Percentiles rank a stretch among this genome's conserved stretches.
These are phyloP conservation scores for Heliangelus exortis DNA, from an alignment of 2,797 vertebrate species.

Conservation along the genomic window DNA sequence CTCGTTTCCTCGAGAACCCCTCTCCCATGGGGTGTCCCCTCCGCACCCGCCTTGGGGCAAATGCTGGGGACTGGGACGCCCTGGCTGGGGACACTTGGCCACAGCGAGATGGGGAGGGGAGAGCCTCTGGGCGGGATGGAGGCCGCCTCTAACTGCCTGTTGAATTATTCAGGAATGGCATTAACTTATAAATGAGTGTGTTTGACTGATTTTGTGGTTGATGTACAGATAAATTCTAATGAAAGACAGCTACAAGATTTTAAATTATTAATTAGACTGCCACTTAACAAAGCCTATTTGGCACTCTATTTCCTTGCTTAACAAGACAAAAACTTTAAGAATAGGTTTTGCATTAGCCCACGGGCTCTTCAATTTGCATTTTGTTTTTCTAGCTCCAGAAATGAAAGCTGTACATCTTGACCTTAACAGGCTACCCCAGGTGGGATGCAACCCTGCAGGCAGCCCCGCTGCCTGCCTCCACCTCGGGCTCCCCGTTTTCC, in stretches of 20 bases:
- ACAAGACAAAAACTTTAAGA: conserved; percentile 83
- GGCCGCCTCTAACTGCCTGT: conserved; percentile 77
- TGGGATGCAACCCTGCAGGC: conserved; percentile 22
- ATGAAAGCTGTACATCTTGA: conserved; percentile 73
- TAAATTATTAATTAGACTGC: conserved; percentile 86
- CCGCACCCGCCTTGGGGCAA: rapidly evolving
- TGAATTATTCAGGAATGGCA: conserved; percentile 83
- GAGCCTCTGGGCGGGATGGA: conserved; percentile 67
- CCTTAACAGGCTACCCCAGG: conserved; percentile 65
- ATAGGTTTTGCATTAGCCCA: conserved; percentile 77
- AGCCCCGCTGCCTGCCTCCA: conserved; percentile 10
- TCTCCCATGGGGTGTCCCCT: neutral
- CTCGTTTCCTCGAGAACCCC: neutral
- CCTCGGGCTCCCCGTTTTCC: neutral
- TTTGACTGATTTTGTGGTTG: conserved; percentile 87
- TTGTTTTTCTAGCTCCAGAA: conserved; percentile 73
- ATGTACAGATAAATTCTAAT: conserved; percentile 87
- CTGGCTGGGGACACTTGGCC: conserved; percentile 12
- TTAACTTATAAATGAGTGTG: conserved; percentile 85
- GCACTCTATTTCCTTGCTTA: conserved; percentile 83
- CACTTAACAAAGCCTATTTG: conserved; percentile 85
- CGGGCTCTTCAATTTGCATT: conserved; percentile 78
- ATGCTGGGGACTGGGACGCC: rapidly evolving
- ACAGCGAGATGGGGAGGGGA: conserved; percentile 37
- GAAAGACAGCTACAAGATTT: conserved; percentile 84